These are phyloP conservation scores for Ostrea edulis DNA, from an alignment of 1,140 invertebrate genomes.

Conservation along the genomic window DNA sequence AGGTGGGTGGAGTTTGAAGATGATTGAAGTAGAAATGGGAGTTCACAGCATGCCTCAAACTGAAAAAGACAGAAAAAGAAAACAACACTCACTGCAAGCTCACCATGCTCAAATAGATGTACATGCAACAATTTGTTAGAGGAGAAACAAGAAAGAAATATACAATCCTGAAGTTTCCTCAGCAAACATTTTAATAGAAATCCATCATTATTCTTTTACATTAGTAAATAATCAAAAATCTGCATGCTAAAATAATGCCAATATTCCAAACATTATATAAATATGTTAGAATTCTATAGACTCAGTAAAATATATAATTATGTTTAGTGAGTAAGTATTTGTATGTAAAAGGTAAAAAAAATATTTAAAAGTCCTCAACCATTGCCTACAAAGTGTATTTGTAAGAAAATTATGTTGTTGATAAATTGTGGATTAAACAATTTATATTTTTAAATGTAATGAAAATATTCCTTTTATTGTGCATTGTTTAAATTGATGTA, in stretches of 20 bases:
- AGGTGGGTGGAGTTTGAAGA: slow-evolving; percentile 50
- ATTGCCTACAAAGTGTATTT: no score
- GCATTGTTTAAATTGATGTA: no score
- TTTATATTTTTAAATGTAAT: no score
- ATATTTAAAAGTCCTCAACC: no score
- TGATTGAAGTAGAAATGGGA: slow-evolving; percentile 35
- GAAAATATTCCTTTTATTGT: no score
- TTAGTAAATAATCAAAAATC: no score
- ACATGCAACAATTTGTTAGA: slow-evolving; percentile 17
- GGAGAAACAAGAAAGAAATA: not conserved
- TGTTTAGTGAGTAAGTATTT: not conserved
- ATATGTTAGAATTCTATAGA: not conserved
- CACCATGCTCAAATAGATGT: not conserved
- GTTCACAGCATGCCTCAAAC: slow-evolving; percentile 54
- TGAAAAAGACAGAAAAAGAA: slow-evolving; percentile 49
- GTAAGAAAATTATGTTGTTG: no score
- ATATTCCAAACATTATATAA: no score
- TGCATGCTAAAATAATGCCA: no score
- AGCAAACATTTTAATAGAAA: not conserved
- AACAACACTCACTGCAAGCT: slow-evolving; percentile 13
- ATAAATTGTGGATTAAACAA: no score
- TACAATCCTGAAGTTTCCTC: not conserved
- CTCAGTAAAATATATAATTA: not conserved
- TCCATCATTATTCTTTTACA: not conserved
- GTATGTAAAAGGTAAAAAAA: not conserved